These are phyloP conservation scores for Trididemnum nubilum DNA, from an alignment of 23 tunicate genomes.

Conservation along the genomic window DNA sequence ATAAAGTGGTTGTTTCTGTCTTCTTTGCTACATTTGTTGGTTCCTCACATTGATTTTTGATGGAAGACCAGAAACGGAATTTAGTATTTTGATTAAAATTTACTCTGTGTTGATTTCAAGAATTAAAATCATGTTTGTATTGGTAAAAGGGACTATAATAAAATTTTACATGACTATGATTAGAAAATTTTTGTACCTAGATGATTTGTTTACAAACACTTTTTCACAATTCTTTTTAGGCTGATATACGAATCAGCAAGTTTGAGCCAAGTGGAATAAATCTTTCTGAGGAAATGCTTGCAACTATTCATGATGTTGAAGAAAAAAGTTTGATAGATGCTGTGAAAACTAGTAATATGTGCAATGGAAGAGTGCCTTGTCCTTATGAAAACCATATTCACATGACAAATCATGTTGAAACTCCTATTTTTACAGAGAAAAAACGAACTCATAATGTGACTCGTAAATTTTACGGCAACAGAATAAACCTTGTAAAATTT, in stretches of 20 bases:
- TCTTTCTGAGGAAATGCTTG: conserved; percentile 30
- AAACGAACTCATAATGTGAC: neutral
- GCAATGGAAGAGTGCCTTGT: conserved; percentile 12
- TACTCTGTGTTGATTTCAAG: too few species aligned
- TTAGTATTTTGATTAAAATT: too few species aligned
- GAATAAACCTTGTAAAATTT: conserved; percentile 24
- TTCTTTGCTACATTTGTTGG: too few species aligned
- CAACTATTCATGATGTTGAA: conserved; percentile 23
- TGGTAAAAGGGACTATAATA: too few species aligned
- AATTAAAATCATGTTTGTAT: too few species aligned
- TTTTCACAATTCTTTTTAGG: conserved; percentile 35
- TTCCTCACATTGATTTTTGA: too few species aligned
- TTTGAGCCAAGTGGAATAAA: conserved; percentile 48
- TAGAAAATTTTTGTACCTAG: too few species aligned
- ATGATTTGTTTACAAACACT: too few species aligned
- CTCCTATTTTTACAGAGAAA: neutral
- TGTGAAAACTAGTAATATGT: conserved; percentile 3
- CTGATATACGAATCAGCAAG: conserved; percentile 57
- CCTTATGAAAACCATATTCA: neutral
- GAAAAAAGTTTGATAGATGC: conserved; percentile 17
- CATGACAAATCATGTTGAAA: neutral
- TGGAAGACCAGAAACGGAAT: too few species aligned
- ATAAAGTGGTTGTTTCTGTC: too few species aligned
- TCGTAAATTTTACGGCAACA: conserved; percentile 3
- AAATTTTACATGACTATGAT: too few species aligned